Percentiles rank a stretch among this genome's conserved stretches.
Conservation (phyloP, 2,888 invertebrate genomes). For the Dyspetes luteomarginatus region DNA sequence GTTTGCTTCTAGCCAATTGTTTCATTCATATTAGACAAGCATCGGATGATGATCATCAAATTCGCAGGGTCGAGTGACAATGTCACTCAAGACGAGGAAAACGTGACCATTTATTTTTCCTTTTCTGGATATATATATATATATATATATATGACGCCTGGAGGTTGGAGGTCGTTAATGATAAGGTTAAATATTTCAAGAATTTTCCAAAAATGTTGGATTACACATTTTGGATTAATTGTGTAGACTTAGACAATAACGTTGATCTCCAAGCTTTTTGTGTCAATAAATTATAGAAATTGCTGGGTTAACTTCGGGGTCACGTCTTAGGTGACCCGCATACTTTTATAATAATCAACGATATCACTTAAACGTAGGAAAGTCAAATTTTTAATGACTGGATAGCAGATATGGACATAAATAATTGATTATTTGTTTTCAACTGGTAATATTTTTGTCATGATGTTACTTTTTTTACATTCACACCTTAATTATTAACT, state of each 20-base stretch:
- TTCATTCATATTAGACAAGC: constrained; percentile 5
- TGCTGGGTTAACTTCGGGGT: too few species aligned
- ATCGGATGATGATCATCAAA: constrained; percentile 13
- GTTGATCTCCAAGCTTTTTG: too few species aligned
- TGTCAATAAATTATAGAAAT: too few species aligned
- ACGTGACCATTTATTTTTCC: not conserved
- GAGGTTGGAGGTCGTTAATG: too few species aligned
- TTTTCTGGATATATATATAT: not conserved
- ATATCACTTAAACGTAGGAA: too few species aligned
- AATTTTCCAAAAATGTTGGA: not conserved
- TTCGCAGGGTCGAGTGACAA: not conserved
- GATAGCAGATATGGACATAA: too few species aligned
- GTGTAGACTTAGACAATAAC: too few species aligned
- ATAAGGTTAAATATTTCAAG: too few species aligned
- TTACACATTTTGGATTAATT: too few species aligned
- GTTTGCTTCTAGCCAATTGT: constrained; percentile 28
- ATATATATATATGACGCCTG: not conserved
- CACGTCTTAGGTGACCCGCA: too few species aligned
- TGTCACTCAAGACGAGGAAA: not conserved
- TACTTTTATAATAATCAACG: too few species aligned
- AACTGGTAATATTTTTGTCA: not conserved
- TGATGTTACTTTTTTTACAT: not conserved
- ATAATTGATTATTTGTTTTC: not conserved
- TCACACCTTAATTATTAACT: not conserved
- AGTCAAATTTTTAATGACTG: too few species aligned